Evolutionary conservation across 2,888 invertebrate species (phyloP), one percentile per base, ranked within the genome.

Genomic region (Fabriciana adippe): DNA sequence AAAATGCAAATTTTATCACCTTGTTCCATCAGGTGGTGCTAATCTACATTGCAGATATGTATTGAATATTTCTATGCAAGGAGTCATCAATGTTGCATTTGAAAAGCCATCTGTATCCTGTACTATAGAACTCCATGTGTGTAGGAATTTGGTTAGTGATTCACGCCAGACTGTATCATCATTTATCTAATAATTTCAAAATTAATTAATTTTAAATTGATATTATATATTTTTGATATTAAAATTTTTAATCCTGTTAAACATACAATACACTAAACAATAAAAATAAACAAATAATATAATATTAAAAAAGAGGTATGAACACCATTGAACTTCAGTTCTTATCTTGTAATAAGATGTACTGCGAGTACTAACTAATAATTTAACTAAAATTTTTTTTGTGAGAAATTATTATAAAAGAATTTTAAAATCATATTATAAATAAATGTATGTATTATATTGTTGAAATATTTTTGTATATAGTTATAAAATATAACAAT

Each of bases 11-110:
- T 61, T 31, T 16, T 13, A 47, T 54, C 79, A 91, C 90, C 94
- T 94, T 66, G 93, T 92, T 5, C 93, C 98, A 82, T 97, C 96
- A 0, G 98, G 98, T 0, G 97, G 95, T 8, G 96, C 95, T 71
- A 98, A 88, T 84, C 97, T 96, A 78, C 95, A 95, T 78, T 96
- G 95, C 56, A 98, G 86, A 81, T 97, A 98, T 3, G 95, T 95
- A 82, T 96, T 96, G 82, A 97, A 97, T 72, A 97, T 94, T 83
- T 94, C 89, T 77, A 92, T 88, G 69, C 92, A 90, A 1, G 90
- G 87, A 78, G 87, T 84, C 80, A 86, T 80, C 70, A 93, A 75
- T 1, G 83, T 82, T 62, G 89, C 90, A 74, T 86, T 84, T 0
- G 88, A 78, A 54, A 85, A 90, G 0, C 89, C 90, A 63, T 87